Evolutionary conservation across 2,113 vertebrate genomes (phyloP), one percentile per base, ranked within the genome.

Genomic region (Terrapene triunguis): DNA sequence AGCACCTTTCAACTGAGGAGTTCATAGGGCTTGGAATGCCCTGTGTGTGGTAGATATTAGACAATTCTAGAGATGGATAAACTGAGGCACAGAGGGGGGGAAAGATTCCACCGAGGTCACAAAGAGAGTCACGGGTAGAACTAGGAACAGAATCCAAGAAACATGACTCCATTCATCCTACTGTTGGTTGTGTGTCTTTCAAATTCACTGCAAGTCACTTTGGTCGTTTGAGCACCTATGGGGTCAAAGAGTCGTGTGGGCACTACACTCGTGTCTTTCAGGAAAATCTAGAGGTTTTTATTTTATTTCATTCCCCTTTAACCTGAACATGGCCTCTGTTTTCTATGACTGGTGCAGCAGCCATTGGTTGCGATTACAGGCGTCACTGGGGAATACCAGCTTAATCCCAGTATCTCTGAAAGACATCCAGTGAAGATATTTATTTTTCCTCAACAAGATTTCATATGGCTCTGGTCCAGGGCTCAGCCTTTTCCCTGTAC

Each of bases 361-460:
- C 24, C 65, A 57, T 42, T 13, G 9, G 29, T 1, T 48, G 89
- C 6, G 69, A 88, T 57, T 81, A 54, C 83, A 82, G 17, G 54
- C 19, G 17, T 42, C 82, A 10, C 9, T 53, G 59, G 76, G 91
- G 69, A 97, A 74, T 89, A 54, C 62, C 89, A 89, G 50, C 51
- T 86, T 62, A 44, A 42, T 54, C 72, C 42, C 90, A 47, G n/a
- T 24, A 87, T 82, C 92, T 96, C 90, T 87, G 93, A 90, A 94
- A 89, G 92, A 85, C 89, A 84, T 32, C 81, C 81, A 88, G 53
- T 38, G 84, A 62, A 78, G 89, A 35, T 83, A 95, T 97, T 97
- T 95, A 55, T 87, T 97, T 96, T 95, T 86, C 94, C 95, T 95
- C 88, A 48, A 89, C 51, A 42, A 93, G 89, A 47, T 94, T 85